Evolutionary conservation across 2,113 vertebrate genomes (phyloP), one percentile per base, ranked within the genome.

Genomic region (Labrus mixtus): DNA sequence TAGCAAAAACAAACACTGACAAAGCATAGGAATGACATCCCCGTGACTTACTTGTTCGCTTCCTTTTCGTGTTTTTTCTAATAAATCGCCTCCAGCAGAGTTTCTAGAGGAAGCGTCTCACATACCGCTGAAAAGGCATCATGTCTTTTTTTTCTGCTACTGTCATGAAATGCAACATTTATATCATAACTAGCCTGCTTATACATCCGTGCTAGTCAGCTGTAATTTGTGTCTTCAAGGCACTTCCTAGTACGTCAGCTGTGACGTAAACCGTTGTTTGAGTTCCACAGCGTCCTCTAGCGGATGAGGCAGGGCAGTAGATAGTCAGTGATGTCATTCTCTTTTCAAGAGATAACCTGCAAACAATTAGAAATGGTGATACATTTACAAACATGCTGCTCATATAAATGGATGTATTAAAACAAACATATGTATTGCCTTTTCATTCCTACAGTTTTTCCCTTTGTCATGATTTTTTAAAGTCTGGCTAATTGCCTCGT

Each of bases 201-300:
- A 15, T 16, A 20, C 7, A 19, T n/a, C 8, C 8, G 3, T n/a
- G 19, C 11, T 39, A 59, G 16, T 65, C n/a, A 19, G 64, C 61
- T 55, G 33, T 53, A 23, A 3, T n/a, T 54, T 23, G n/a, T 67
- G n/a, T 61, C 15, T 19, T 41, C 13, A 0, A 16, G 2, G 7
- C 60, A 82, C 85, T 90, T 92, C 90, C 90, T 46, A 0, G 0
- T 76, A 83, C 90, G 90, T 90, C 66, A 75, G 0, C 16, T 0
- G 6, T 1, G 29, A 90, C 87, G 90, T 92, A 76, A 87, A 0
- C 10, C 1, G 4, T 0, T 3, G 8, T 10, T 4, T 0, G 12
- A 0, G 36, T 0, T 0, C 20, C 22, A 53, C n/a, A 60, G 69
- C 56, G 84, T 36, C 90, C 88, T 82, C 90, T 90, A 69, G 87